These are phyloP conservation scores for Drosophila longiperda DNA, from an alignment of 2,888 invertebrate genomes.

Conservation along the genomic window DNA sequence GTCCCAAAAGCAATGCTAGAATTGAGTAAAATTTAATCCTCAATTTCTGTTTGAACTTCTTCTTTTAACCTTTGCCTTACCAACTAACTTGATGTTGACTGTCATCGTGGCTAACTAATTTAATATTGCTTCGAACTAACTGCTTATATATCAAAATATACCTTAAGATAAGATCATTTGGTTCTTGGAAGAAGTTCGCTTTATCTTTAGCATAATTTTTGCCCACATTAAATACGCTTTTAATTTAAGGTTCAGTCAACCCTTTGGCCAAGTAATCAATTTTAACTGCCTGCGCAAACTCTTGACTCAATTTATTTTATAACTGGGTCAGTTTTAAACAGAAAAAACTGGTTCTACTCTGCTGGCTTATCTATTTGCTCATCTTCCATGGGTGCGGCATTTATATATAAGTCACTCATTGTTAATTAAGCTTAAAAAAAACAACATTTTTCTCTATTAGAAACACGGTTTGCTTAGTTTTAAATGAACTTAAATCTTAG, in stretches of 20 bases:
- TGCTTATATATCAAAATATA: conserved; percentile 55
- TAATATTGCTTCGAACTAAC: background rate
- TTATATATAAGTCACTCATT: conserved; percentile 1
- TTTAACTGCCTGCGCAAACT: conserved; percentile 27
- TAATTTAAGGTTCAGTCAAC: conserved; percentile 57
- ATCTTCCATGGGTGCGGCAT: conserved; percentile 33
- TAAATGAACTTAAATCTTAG: background rate
- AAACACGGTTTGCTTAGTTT: background rate
- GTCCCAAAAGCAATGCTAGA: conserved; percentile 41
- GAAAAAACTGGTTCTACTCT: conserved; percentile 42
- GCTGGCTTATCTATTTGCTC: conserved; percentile 26
- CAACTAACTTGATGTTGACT: conserved; percentile 42
- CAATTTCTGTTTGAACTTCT: background rate
- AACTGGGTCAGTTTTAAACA: conserved; percentile 53
- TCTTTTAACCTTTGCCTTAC: conserved; percentile 24
- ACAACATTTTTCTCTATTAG: background rate
- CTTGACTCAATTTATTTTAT: conserved; percentile 8
- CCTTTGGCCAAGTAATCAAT: conserved; percentile 43
- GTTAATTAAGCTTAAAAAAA: conserved; percentile 2
- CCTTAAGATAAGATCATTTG: conserved; percentile 44
- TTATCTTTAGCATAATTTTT: conserved; percentile 9
- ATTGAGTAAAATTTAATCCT: background rate
- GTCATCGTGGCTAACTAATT: conserved; percentile 56
- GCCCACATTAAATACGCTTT: conserved; percentile 6
- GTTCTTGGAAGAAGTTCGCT: conserved; percentile 46